Evolutionary conservation across 2,888 invertebrate genomes (phyloP).

Genomic region (Parnassius apollo): DNA sequence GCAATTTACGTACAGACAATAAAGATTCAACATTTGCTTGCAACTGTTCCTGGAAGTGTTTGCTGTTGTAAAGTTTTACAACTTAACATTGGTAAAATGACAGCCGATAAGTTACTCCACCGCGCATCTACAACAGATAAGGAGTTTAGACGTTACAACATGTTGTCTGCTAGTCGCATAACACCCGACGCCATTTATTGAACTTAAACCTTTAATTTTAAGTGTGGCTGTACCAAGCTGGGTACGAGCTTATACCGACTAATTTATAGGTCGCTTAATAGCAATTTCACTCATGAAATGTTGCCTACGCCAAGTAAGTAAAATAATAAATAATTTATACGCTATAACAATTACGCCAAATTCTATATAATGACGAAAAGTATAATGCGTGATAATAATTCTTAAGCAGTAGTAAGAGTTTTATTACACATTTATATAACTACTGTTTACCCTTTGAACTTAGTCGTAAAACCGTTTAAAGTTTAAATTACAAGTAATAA

Average conservation of each 20-base stretch:
- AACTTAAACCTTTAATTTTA: neutral
- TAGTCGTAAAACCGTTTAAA: slow-evolving; percentile 8
- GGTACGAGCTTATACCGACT: too few relatives aligned
- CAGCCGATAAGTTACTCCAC: slow-evolving; percentile 13
- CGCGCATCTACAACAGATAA: slow-evolving; percentile 16
- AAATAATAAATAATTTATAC: too few relatives aligned
- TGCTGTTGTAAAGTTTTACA: slow-evolving; percentile 21
- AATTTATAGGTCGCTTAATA: too few relatives aligned
- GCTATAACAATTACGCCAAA: neutral
- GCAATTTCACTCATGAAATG: too few relatives aligned
- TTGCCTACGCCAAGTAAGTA: neutral
- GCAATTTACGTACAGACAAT: neutral
- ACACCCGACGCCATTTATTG: slow-evolving; percentile 7
- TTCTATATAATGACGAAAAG: neutral
- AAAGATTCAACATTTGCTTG: slow-evolving; percentile 4
- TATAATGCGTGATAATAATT: slow-evolving; percentile 10
- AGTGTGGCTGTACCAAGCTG: neutral
- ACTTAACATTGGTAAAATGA: slow-evolving; percentile 9
- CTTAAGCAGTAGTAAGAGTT: slow-evolving; percentile 7
- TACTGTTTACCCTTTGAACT: slow-evolving; percentile 7
- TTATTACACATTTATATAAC: slow-evolving; percentile 13
- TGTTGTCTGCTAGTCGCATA: slow-evolving; percentile 21
- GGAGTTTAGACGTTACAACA: slow-evolving; percentile 15
- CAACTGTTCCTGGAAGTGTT: slow-evolving; percentile 16
- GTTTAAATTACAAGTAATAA: slow-evolving; percentile 18